phyloP scores from a whole-genome alignment of 1,140 invertebrate genomes.

The Hyphantria cunea region DNA sequence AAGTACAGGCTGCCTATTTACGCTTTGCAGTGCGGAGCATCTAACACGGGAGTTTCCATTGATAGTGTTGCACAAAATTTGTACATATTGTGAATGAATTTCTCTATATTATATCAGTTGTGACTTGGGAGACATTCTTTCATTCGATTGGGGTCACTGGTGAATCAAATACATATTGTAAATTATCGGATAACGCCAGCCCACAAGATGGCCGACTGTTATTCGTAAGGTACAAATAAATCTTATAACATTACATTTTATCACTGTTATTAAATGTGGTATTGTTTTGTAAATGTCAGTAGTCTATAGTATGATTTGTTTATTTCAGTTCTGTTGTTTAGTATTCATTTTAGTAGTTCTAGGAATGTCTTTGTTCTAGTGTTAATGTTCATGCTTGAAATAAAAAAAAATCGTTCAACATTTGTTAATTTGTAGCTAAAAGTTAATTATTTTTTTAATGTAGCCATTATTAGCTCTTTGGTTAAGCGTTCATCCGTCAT shows the following conservation, averaged over 20 bases:
- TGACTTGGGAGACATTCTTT: conserved; percentile 45
- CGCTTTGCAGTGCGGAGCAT: conserved; percentile 69
- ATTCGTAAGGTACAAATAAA: conserved; percentile 79
- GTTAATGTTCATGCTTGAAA: conserved; percentile 36
- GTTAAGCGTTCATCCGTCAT: background rate
- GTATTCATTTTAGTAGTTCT: conserved; percentile 2
- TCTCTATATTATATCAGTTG: conserved; percentile 44
- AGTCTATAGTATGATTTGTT: conserved; percentile 27
- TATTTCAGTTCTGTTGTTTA: conserved; percentile 16
- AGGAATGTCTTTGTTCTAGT: conserved; percentile 60
- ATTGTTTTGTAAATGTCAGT: conserved; percentile 31
- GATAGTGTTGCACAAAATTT: conserved; percentile 49
- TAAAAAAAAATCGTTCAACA: conserved; percentile 36
- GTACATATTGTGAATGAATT: conserved; percentile 52
- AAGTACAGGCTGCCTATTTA: conserved; percentile 67
- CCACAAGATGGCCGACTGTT: conserved; percentile 81
- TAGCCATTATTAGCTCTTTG: conserved; percentile 6
- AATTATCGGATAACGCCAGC: conserved; percentile 79
- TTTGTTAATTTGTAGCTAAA: conserved; percentile 25
- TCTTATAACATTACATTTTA: conserved; percentile 46
- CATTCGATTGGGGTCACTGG: conserved; percentile 50
- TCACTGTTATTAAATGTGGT: conserved; percentile 36
- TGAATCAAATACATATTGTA: conserved; percentile 62
- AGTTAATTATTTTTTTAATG: conserved; percentile 5
- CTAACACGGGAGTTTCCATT: conserved; percentile 55